Base-by-base conservation (phyloP, 2,797 vertebrate genomes). In the Taenioides sp. region DNA sequence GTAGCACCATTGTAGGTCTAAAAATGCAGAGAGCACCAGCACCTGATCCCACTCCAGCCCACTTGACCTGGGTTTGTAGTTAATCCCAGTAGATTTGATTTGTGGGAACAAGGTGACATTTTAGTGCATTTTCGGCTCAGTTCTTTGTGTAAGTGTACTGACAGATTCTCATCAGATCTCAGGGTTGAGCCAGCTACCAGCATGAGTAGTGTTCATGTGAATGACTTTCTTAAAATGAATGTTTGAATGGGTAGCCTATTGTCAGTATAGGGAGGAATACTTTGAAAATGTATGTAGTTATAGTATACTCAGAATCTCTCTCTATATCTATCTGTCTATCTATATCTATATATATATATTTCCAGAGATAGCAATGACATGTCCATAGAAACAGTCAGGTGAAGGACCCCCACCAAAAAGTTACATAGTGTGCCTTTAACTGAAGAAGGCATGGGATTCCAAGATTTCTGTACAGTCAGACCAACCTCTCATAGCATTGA, bases 31-130 rank as follows among this genome's bases (percentile, higher is more conserved):
- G 25, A 72, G 61, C 59, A 70, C 37, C 71, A 27, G 67, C 72
- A 80, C 78, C 58, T 69, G 76, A 78, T 76, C 76, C 64, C 64
- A 69, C 25, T 84, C 76, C 58, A 67, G 37, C 63, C 65, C 69
- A 72, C 76, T 69, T 83, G 70, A 9, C 61, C 55, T 57, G 54
- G 76, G 78, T 50, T 81, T 73, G 47, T n/a, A 52, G 49, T 31
- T 50, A 65, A 50, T 54, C 49, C 49, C 63, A 49, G 16, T 18
- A 66, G 65, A 54, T 66, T 66, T 28, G 7, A 52, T 66, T 66
- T 31, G 47, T 66, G 25, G 27, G 27, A 54, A 52, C 47, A 66
- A 52, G 65, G 47, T 28, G 47, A 18, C 65, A 31, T 50, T 65
- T 65, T 49, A 65, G 43, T 47, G 62, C 22, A 3, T 64, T 57